phyloP scores from a whole-genome alignment of 1,140 invertebrate genomes.

The Pissodes strobi region DNA sequence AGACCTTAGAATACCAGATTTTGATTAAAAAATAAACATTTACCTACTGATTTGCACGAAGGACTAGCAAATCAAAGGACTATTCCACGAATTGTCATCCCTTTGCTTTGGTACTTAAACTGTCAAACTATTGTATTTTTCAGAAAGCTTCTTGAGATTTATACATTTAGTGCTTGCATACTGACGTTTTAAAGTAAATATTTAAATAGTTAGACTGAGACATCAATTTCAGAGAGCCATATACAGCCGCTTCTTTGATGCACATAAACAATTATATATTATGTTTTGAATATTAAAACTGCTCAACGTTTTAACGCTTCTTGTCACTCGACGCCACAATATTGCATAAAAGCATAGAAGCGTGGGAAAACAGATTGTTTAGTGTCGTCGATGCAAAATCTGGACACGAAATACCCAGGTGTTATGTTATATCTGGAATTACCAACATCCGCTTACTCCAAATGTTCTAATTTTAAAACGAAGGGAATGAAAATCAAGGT shows the following conservation, averaged over 20 bases:
- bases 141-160: background rate
- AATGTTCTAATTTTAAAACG: slow-evolving; percentile 7
- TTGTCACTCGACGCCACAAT: background rate
- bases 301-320: background rate
- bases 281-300: slow-evolving; percentile 2
- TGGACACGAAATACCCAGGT: background rate
- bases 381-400: background rate
- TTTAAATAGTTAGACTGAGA: background rate
- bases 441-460: slow-evolving; percentile 10
- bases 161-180: slow-evolving; percentile 1
- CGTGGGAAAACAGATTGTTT: slow-evolving; percentile 1
- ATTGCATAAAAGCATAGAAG: background rate
- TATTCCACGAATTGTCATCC: too few species aligned
- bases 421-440: slow-evolving; percentile 12
- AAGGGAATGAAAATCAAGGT: slow-evolving; percentile 7
- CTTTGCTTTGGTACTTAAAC: slow-evolving; percentile 2
- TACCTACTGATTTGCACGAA: too few species aligned
- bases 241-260: background rate
- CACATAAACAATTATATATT: slow-evolving; percentile 2
- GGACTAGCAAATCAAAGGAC: too few species aligned
- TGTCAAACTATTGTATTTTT: background rate
- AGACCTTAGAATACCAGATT: too few species aligned
- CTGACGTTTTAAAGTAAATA: slow-evolving; percentile 10
- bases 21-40: too few species aligned
- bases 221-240: background rate